A percentile compares a stretch with the other conserved stretches of the same genome.
These are phyloP conservation scores for Glareola pratincola DNA, from an alignment of 2,113 vertebrate genomes.

Conservation along the genomic window DNA sequence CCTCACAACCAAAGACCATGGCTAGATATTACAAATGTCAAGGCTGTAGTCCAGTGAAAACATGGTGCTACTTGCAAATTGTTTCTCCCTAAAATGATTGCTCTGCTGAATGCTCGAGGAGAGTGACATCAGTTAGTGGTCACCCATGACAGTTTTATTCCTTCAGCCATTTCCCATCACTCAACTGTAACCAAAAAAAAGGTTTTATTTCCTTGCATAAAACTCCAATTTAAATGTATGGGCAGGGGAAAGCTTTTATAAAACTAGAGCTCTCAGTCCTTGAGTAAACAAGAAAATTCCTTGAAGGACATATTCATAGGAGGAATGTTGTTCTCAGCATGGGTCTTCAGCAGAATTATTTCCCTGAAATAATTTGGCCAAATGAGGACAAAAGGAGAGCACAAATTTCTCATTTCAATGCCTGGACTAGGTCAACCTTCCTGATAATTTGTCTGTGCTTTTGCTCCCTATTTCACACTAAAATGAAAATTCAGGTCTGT, in stretches of 20 bases:
- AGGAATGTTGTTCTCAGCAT: background rate
- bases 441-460: background rate
- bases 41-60: conserved; percentile 5
- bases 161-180: background rate
- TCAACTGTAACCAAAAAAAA: background rate
- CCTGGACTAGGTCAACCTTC: background rate
- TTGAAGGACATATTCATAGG: background rate
- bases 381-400: background rate
- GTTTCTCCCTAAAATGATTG: conserved; percentile 10
- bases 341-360: background rate
- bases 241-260: background rate
- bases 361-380: background rate
- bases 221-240: background rate
- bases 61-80: background rate
- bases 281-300: background rate
- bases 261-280: background rate
- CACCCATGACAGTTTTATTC: background rate
- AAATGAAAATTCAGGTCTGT: background rate
- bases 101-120: background rate
- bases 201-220: background rate
- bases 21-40: background rate
- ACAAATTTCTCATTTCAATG: background rate
- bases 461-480: background rate
- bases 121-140: conserved; percentile 28
- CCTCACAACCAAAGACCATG: background rate